These are phyloP conservation scores for Euschistus heros DNA, from an alignment of 1,140 invertebrate species.

Conservation along the genomic window DNA sequence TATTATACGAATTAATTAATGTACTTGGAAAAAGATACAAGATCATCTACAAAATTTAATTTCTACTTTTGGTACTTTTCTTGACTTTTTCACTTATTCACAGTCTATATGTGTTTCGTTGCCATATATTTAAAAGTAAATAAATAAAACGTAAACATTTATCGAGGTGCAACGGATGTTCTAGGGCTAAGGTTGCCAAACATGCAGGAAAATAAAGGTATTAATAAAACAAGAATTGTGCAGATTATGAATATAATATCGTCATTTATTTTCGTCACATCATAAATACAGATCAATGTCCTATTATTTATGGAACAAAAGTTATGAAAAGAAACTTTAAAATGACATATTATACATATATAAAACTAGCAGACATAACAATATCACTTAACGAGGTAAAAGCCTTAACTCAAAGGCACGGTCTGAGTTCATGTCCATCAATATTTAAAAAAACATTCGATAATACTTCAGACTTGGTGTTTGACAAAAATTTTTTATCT, in stretches of 20 bases:
- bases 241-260: conserved; percentile 6
- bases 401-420: conserved; percentile 5
- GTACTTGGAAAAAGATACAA: too few species aligned
- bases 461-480: conserved; percentile 10
- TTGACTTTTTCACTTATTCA: too few species aligned
- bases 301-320: conserved; percentile 14
- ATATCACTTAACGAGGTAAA: conserved; percentile 2
- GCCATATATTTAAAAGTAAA: too few species aligned
- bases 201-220: not conserved
- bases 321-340: not conserved
- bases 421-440: not conserved
- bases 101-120: too few species aligned
- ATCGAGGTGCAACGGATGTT: too few species aligned
- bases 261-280: conserved; percentile 11
- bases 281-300: conserved; percentile 10
- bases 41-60: too few species aligned
- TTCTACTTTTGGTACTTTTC: too few species aligned
- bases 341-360: conserved; percentile 6
- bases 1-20: too few species aligned
- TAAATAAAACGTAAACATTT: too few species aligned
- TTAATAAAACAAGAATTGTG: not conserved
- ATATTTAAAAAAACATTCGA: conserved; percentile 1
- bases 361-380: not conserved
- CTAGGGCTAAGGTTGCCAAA: not conserved
- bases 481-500: not conserved